Percentiles rank a stretch among this genome's conserved stretches.
Evolutionary conservation across 2,797 vertebrate genomes (phyloP).

Genomic region (Scleropages formosus): DNA sequence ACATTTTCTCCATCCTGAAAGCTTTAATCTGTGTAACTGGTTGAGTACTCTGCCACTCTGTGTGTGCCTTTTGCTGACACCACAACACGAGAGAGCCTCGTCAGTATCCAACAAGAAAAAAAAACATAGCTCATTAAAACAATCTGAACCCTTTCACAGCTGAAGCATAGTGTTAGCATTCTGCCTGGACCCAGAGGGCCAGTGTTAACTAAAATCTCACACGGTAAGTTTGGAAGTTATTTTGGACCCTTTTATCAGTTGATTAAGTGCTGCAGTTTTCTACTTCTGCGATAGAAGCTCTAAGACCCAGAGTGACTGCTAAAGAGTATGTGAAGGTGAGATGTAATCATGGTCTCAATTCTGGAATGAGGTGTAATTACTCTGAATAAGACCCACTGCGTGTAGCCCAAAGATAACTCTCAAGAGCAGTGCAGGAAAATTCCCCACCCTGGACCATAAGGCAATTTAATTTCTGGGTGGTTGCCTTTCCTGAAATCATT

Average conservation of each 20-base stretch:
- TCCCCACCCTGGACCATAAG: slow-evolving; percentile 51
- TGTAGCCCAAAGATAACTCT: slow-evolving; percentile 27
- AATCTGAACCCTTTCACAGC: neutral
- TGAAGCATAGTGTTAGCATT: slow-evolving; percentile 37
- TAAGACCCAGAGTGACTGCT: slow-evolving; percentile 43
- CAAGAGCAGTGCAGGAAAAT: slow-evolving; percentile 32
- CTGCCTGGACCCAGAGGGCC: slow-evolving; percentile 36
- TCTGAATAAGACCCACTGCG: slow-evolving; percentile 45
- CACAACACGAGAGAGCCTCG: slow-evolving; percentile 38
- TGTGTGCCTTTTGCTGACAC: slow-evolving; percentile 47
- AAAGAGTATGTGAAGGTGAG: slow-evolving; percentile 71
- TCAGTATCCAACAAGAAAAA: neutral
- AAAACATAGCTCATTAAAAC: slow-evolving; percentile 49
- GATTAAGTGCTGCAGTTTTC: slow-evolving; percentile 69
- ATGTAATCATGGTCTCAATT: slow-evolving; percentile 62
- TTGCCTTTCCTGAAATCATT: no score
- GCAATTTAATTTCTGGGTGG: slow-evolving; percentile 59
- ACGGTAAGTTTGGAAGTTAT: slow-evolving; percentile 57
- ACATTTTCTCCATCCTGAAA: neutral
- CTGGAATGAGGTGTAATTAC: slow-evolving; percentile 59
- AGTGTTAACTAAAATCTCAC: slow-evolving; percentile 50
- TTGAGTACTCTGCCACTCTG: neutral
- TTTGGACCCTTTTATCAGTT: slow-evolving; percentile 65
- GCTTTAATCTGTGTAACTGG: neutral
- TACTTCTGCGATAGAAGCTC: slow-evolving; percentile 48